Conservation (phyloP, 2,888 invertebrate genomes). For the Euzophera pinguis region DNA sequence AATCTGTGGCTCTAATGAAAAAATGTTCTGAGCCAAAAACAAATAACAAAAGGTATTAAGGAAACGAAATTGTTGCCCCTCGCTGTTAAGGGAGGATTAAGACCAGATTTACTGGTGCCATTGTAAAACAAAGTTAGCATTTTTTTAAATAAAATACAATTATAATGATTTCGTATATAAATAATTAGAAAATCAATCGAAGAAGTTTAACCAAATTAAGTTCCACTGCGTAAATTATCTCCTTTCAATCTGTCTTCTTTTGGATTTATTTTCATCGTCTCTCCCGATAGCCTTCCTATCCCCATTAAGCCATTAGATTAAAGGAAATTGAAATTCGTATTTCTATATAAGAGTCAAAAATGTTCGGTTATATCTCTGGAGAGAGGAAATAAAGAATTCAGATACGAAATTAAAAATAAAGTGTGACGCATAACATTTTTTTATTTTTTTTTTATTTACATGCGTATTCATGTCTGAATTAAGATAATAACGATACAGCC, state of each 20-base stretch:
- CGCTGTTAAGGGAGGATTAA: background rate
- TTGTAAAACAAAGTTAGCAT: background rate
- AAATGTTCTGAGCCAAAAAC: constrained; percentile 1
- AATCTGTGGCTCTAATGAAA: constrained; percentile 9
- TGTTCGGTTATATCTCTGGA: too few relatives aligned
- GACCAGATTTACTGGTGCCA: background rate
- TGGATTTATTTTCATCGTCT: background rate
- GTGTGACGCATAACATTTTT: too few relatives aligned
- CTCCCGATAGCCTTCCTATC: background rate
- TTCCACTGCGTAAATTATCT: background rate
- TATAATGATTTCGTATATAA: too few relatives aligned
- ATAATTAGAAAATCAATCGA: too few relatives aligned
- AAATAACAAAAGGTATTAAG: constrained; percentile 9
- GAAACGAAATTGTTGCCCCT: constrained; percentile 1
- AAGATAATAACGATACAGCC: too few relatives aligned
- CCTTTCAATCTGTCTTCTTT: background rate
- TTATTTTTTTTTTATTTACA: too few relatives aligned
- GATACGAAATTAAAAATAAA: too few relatives aligned
- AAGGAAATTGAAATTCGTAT: background rate
- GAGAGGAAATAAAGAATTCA: too few relatives aligned
- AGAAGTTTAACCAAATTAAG: background rate
- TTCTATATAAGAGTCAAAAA: background rate
- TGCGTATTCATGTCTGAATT: too few relatives aligned
- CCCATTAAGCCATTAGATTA: constrained; percentile 1
- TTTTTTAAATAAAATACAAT: too few relatives aligned